phyloP scores from a whole-genome alignment of 2,113 vertebrate genomes.

The Phrynosoma platyrhinos region DNA sequence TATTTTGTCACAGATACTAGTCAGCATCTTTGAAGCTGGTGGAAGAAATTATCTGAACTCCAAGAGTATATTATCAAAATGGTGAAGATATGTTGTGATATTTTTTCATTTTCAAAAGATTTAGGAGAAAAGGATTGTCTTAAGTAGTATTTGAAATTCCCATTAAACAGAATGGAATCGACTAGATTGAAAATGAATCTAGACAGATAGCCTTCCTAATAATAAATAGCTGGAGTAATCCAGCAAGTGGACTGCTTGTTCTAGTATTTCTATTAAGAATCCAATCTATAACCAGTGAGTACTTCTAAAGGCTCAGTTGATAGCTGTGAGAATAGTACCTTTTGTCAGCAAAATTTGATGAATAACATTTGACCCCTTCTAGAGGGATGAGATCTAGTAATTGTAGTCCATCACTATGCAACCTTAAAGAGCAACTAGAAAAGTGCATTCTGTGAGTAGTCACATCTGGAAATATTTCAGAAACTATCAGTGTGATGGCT shows the following conservation, averaged over 20 bases:
- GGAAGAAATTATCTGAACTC: not conserved
- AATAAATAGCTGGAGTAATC: not conserved
- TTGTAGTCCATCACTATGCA: not conserved
- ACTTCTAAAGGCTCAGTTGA: not conserved
- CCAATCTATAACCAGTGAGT: not conserved
- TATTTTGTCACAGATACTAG: not conserved
- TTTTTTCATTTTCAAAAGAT: conserved; percentile 2
- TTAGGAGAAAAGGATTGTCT: not conserved
- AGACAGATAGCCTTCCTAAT: not conserved
- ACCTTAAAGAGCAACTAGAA: not conserved
- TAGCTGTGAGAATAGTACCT: not conserved
- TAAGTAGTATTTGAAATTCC: not conserved
- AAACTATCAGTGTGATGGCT: not conserved
- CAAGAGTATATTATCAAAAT: not conserved
- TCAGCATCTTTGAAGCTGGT: not conserved
- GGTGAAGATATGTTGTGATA: not conserved
- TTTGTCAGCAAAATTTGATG: not conserved
- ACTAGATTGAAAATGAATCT: not conserved
- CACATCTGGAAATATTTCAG: not conserved
- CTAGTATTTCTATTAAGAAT: not conserved
- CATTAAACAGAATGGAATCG: not conserved
- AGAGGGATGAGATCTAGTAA: not conserved
- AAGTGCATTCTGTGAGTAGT: not conserved
- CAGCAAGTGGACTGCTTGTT: not conserved
- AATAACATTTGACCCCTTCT: not conserved